Evolutionary conservation across 2,797 vertebrate genomes (phyloP).

Genomic region (Falco berigora): DNA sequence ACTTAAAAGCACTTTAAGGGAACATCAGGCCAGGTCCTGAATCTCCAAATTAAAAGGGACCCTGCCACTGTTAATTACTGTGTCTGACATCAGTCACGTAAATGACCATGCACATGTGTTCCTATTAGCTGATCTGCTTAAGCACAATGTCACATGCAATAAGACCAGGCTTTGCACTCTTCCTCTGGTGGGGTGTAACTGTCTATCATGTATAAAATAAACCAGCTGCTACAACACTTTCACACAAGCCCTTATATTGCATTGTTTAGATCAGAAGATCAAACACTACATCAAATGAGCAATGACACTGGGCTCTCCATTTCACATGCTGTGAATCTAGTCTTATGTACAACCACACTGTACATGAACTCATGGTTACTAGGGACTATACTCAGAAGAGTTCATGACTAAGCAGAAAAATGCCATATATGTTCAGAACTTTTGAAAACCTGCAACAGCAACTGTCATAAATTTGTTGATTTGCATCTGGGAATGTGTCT

Average conservation of each 20-base stretch:
- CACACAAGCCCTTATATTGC: not conserved
- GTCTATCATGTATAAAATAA: not conserved
- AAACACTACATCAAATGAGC: not conserved
- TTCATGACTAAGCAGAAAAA: not conserved
- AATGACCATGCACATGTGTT: not conserved
- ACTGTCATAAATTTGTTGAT: not conserved
- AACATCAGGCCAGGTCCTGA: not conserved
- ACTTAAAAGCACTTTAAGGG: not conserved
- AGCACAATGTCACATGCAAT: not conserved
- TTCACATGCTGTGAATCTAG: fast-evolving
- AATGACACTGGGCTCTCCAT: not conserved
- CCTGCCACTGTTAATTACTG: not conserved
- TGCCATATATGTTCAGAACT: not conserved
- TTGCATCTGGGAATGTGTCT: not conserved
- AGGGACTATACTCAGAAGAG: not conserved
- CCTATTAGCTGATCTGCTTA: not conserved
- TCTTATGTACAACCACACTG: not conserved
- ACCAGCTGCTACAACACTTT: not conserved
- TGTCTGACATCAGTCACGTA: not conserved
- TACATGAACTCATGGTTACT: not conserved
- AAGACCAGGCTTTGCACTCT: not conserved
- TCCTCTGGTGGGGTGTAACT: not conserved
- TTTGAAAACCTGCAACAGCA: not conserved
- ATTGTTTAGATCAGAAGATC: not conserved
- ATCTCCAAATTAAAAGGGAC: not conserved